phyloP scores from a whole-genome alignment of 2,797 vertebrate species.

The Presbytis comata region DNA sequence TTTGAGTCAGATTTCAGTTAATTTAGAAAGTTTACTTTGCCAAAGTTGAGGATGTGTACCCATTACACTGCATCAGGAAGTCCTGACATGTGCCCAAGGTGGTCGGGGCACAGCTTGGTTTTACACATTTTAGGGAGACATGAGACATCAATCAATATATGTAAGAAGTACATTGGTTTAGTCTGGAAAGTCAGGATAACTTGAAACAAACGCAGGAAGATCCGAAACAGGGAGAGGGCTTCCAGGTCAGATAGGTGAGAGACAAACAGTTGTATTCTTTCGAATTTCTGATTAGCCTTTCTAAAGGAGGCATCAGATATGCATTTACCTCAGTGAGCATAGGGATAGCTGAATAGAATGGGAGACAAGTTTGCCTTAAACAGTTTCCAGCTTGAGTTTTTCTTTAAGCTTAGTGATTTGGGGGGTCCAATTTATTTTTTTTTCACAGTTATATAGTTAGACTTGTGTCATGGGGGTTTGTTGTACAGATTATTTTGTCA shows the following conservation, averaged over 20 bases:
- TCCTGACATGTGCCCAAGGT: not conserved
- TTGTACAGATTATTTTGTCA: not conserved
- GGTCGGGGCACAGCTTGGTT: not conserved
- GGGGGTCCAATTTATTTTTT: not conserved
- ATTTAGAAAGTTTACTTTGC: not conserved
- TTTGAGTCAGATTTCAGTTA: not conserved
- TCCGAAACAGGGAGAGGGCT: not conserved
- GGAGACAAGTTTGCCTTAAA: not conserved
- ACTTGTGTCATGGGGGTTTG: not conserved
- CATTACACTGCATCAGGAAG: not conserved
- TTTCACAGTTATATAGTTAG: not conserved
- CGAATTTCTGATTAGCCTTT: not conserved
- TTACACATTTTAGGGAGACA: not conserved
- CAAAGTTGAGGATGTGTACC: not conserved
- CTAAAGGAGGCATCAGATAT: not conserved
- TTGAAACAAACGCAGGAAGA: not conserved
- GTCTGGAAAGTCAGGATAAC: not conserved
- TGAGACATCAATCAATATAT: not conserved
- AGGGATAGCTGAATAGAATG: not conserved
- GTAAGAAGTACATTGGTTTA: not conserved
- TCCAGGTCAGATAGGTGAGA: not conserved
- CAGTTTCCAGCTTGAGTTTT: not conserved
- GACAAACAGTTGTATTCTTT: not conserved
- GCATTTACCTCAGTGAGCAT: not conserved
- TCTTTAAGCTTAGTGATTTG: not conserved